Evolutionary conservation across 23 tunicate species (phyloP).

Genomic region (Phallusia fumigata): DNA sequence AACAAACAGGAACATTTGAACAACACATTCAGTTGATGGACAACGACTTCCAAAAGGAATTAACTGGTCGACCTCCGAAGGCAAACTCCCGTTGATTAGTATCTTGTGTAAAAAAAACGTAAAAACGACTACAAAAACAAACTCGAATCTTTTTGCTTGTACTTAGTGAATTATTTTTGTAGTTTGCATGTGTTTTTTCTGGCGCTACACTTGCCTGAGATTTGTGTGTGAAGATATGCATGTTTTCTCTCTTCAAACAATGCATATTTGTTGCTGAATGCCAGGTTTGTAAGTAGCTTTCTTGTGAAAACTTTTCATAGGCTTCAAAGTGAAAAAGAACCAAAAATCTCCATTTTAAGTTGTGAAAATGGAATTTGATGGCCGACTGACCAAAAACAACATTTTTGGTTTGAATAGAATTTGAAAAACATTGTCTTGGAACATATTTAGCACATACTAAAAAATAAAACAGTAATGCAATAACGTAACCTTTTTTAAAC

Average conservation of each 20-base stretch:
- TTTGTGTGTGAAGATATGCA: background rate
- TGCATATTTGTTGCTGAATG: background rate
- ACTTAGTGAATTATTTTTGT: background rate
- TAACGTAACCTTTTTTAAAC: too few species aligned
- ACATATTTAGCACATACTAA: too few species aligned
- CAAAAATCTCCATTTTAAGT: too few species aligned
- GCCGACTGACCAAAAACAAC: too few species aligned
- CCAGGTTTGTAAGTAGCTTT: too few species aligned
- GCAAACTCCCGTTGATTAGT: constrained; percentile 64
- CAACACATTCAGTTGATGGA: constrained; percentile 43
- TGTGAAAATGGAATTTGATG: too few species aligned
- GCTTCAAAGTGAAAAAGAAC: too few species aligned
- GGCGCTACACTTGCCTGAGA: constrained; percentile 10
- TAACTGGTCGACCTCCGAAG: constrained; percentile 64
- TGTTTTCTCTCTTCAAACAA: background rate
- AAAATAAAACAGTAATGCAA: too few species aligned
- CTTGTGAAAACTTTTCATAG: too few species aligned
- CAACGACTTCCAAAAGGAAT: constrained; percentile 16
- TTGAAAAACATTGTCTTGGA: too few species aligned
- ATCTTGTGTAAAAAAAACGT: background rate
- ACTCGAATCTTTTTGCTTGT: too few species aligned
- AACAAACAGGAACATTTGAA: constrained; percentile 71
- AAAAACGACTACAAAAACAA: background rate
- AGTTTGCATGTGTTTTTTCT: background rate
- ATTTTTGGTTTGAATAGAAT: too few species aligned